Base-by-base conservation (phyloP, 2,797 vertebrate species). In the Sebastes itinus region DNA sequence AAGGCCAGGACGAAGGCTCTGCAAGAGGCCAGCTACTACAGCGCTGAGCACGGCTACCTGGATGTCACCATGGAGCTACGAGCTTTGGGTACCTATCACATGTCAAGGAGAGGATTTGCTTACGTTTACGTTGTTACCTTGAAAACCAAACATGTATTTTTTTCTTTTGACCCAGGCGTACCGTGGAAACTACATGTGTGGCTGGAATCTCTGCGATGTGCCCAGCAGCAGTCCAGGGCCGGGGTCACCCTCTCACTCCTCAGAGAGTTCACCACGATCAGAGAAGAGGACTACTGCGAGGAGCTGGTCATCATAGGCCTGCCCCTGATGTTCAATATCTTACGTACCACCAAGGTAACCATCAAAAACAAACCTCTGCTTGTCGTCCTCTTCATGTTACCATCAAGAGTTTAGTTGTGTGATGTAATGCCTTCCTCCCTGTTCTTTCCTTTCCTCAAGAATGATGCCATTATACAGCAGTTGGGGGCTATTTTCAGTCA, bases 61-160 rank as follows among this genome's bases (percentile, higher is more conserved):
- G 98, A 99, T 55, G 98, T 99, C 95, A 99, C 98, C 92, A 97
- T 99, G 97, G 98, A 99, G 95, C 97, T 99, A 35, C 91, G 96
- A 85, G 94, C 96, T 0, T 93, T 99, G 22, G 98, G 98, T 99
- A 93, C 14, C 2, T 70, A 46, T 66, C 74, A 69, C 7, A 67
- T 6, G 0, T 13, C 18, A 58, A n/a, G 11, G 18, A n/a, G 4
- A 33, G 1, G 7, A 71, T 59, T 32, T 7, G 2, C 2, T 49
- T 33, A 14, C 22, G 10, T 78, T 66, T 73, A 22, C 18, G 14
- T 14, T 23, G 7, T n/a, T 32, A 20, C 22, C 64, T 33, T 69
- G 5, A 49, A 61, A 33, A 68, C 20, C 2, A 32, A 56, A 65
- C n/a, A n/a, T n/a, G 1, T 33, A 3, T 55, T 14, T 61, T 18